Evolutionary conservation across 1,140 invertebrate genomes (phyloP), one percentile per base, ranked within the genome.

Genomic region (Musca vetustissima): DNA sequence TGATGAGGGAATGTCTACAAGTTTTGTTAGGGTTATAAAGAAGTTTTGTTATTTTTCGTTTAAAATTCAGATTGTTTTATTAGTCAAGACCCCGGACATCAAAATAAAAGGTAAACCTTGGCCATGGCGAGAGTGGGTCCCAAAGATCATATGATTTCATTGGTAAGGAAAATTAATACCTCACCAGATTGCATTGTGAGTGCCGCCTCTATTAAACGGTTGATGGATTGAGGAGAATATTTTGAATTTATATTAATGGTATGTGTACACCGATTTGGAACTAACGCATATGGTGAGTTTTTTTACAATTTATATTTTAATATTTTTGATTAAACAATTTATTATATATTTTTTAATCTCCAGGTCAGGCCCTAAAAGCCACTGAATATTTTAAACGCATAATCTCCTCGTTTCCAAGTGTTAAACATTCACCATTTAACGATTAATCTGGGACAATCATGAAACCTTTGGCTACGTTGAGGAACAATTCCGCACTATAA

Each of bases 141-240:
- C 32, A 88, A 90, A 57, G 93, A 98, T 81, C 97, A 99, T 84
- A 85, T 98, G 6, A 90, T 99, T 78, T 99, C 97, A 0, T 83
- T 99, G 15, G 92, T 98, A 0, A 92, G 95, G 15, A 98, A 97
- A 91, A 89, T 98, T 36, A 91, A 93, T 70, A 98, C 98, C 0
- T 98, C 95, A 1, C 98, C 98, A 0, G 98, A 99, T 84, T 99
- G 98, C 98, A 93, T 98, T 70, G 90, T 99, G 1, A 98, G 98
- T 1, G 92, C 99, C 0, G 95, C 93, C 0, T 91, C 91, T 1
- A 80, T 99, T 87, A 13, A 97, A 99, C 83, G 97, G 97, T 77
- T 91, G 93, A 0, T 99, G 98, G 98, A 87, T 94, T 0, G 89
- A 90, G 67, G 89, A 92, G 9, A 91, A 93, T 73, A 88, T 89